These are phyloP conservation scores for Poecilia picta DNA, from an alignment of 2,797 vertebrate species.

Conservation along the genomic window DNA sequence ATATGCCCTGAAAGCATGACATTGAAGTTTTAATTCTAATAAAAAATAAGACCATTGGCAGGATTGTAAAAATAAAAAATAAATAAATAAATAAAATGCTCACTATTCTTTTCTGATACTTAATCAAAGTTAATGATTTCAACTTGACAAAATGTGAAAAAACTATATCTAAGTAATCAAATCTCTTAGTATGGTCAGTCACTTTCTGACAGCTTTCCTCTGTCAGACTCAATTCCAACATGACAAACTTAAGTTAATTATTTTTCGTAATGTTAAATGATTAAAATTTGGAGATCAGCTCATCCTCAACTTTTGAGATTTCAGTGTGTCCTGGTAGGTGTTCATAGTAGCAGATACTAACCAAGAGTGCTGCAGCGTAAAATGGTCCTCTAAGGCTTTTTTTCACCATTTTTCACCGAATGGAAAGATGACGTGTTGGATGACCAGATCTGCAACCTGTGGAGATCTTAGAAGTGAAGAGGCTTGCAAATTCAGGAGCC, in stretches of 20 bases:
- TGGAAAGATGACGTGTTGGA: conserved; percentile 61
- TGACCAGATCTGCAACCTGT: conserved; percentile 42
- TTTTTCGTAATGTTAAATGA: neutral
- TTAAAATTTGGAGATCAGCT: neutral
- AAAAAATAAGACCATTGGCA: neutral
- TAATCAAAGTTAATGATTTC: neutral
- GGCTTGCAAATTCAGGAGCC: conserved; percentile 42
- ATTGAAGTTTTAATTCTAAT: neutral
- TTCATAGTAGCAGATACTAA: neutral
- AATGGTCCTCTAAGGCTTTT: neutral
- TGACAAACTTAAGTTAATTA: too few species aligned
- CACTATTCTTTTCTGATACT: neutral
- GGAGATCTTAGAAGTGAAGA: conserved; percentile 44
- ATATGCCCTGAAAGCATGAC: neutral
- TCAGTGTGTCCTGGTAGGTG: neutral
- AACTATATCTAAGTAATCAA: neutral
- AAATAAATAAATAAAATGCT: neutral
- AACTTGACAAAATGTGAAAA: neutral
- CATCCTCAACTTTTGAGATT: neutral
- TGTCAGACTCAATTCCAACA: conserved; percentile 3
- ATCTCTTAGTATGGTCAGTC: neutral
- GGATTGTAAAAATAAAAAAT: neutral
- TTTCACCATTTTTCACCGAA: conserved; percentile 11
- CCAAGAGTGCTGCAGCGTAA: neutral
- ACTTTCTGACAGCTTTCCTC: neutral